Evolutionary conservation across 2,113 vertebrate species (phyloP).

Genomic region (Proteles cristata): DNA sequence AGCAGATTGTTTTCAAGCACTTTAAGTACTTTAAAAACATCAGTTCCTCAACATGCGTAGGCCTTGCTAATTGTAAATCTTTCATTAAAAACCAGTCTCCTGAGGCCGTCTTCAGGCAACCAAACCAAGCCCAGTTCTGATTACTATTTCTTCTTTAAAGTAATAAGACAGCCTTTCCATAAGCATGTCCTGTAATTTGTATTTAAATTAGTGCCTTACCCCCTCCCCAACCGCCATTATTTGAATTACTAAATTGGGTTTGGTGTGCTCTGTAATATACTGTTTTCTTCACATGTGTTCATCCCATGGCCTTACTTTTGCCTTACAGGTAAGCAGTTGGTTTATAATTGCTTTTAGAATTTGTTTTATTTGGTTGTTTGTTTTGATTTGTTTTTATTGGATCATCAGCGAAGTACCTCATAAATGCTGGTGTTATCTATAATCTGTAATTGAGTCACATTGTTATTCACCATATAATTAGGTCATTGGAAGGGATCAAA

Average conservation of each 20-base stretch:
- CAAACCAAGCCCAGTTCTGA: conserved; percentile 26
- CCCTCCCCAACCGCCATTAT: background rate
- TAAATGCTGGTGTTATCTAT: background rate
- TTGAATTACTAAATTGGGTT: conserved; percentile 35
- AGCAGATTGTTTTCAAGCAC: conserved; percentile 51
- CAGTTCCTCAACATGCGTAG: background rate
- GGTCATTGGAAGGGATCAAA: background rate
- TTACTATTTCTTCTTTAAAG: conserved; percentile 48
- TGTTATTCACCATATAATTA: background rate
- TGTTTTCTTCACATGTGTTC: background rate
- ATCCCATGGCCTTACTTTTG: conserved; percentile 9
- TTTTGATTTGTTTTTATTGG: background rate
- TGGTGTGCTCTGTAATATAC: background rate
- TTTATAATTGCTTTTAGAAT: conserved; percentile 31
- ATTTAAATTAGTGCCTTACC: conserved; percentile 10
- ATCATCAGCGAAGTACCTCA: background rate
- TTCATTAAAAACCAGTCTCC: conserved; percentile 56
- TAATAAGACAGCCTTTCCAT: conserved; percentile 15
- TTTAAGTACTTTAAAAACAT: conserved; percentile 46
- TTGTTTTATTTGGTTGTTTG: background rate
- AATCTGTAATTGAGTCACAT: background rate
- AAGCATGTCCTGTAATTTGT: conserved; percentile 1
- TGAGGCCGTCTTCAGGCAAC: background rate
- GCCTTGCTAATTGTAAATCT: conserved; percentile 53
- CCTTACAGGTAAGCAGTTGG: background rate